These are phyloP conservation scores for Drosophila setosimentum DNA, from an alignment of 2,888 invertebrate genomes.

Conservation along the genomic window DNA sequence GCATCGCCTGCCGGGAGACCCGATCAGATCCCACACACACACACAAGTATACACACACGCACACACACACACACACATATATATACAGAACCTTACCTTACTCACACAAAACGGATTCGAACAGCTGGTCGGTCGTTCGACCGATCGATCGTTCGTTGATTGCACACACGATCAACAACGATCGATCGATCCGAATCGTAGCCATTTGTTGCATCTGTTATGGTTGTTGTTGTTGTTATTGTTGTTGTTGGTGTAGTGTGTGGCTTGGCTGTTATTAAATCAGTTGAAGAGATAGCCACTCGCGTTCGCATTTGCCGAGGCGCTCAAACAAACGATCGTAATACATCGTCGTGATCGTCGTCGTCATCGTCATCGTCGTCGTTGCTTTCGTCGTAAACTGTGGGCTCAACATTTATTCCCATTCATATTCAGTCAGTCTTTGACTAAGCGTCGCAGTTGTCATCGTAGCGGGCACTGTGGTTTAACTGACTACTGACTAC, in stretches of 20 bases:
- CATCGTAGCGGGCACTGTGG: conserved; percentile 57
- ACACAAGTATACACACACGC: conserved; percentile 15
- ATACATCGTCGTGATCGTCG: conserved; percentile 40
- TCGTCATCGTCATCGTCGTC: conserved; percentile 3
- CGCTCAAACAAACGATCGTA: conserved; percentile 38
- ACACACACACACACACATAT: conserved; percentile 17
- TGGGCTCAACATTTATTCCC: conserved; percentile 57
- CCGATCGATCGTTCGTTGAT: conserved; percentile 43
- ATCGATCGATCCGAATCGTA: conserved; percentile 55
- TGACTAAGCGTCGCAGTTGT: conserved; percentile 72
- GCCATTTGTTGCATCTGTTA: conserved; percentile 71
- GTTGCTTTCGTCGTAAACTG: conserved; percentile 31
- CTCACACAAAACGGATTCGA: conserved; percentile 73
- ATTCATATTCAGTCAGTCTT: conserved; percentile 73
- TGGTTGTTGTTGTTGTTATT: conserved; percentile 35
- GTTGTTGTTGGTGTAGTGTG: conserved; percentile 14
- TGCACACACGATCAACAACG: conserved; percentile 49
- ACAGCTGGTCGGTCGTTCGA: conserved; percentile 68
- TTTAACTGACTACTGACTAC: conserved; percentile 32
- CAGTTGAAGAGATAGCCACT: conserved; percentile 61
- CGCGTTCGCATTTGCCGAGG: conserved; percentile 60
- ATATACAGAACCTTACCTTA: conserved; percentile 57
- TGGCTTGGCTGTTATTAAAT: conserved; percentile 49
- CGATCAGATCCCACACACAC: conserved; percentile 65
- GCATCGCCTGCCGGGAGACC: conserved; percentile 60